phyloP scores from a whole-genome alignment of 2,888 invertebrate genomes.

The Parelbella ahira region DNA sequence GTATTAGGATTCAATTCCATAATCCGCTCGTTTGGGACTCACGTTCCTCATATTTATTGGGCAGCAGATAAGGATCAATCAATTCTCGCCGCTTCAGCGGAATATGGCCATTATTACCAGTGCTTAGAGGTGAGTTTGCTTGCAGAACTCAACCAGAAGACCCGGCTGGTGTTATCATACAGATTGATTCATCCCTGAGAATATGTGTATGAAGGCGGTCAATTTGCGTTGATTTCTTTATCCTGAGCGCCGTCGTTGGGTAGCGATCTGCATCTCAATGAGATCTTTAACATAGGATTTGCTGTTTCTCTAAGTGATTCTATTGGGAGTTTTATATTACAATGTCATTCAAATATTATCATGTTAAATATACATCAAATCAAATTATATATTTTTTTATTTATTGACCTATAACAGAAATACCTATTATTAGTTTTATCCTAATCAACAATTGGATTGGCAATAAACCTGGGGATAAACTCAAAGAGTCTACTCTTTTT shows the following conservation, averaged over 20 bases:
- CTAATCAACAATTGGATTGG: too few species aligned
- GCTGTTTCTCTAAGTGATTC: too few species aligned
- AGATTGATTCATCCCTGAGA: constrained; percentile 52
- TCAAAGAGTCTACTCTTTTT: too few species aligned
- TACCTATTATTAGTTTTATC: too few species aligned
- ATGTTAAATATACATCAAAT: too few species aligned
- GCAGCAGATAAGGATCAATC: constrained; percentile 20
- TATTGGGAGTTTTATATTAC: too few species aligned
- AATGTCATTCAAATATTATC: too few species aligned
- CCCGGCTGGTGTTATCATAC: constrained; percentile 42
- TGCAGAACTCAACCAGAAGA: background rate
- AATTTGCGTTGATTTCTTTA: constrained; percentile 72
- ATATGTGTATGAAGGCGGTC: constrained; percentile 46
- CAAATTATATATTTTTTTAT: too few species aligned
- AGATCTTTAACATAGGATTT: constrained; percentile 31
- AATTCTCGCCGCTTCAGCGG: constrained; percentile 5
- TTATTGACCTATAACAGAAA: too few species aligned
- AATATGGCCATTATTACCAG: constrained; percentile 1
- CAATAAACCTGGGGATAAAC: too few species aligned
- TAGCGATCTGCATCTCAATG: constrained; percentile 48
- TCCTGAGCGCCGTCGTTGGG: constrained; percentile 43
- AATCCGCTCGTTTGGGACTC: constrained; percentile 21
- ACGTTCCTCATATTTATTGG: constrained; percentile 23
- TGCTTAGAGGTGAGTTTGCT: background rate
- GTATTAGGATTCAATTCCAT: constrained; percentile 24